Evolutionary conservation across 2,888 invertebrate species (phyloP).

Genomic region (Brenthis daphne): DNA sequence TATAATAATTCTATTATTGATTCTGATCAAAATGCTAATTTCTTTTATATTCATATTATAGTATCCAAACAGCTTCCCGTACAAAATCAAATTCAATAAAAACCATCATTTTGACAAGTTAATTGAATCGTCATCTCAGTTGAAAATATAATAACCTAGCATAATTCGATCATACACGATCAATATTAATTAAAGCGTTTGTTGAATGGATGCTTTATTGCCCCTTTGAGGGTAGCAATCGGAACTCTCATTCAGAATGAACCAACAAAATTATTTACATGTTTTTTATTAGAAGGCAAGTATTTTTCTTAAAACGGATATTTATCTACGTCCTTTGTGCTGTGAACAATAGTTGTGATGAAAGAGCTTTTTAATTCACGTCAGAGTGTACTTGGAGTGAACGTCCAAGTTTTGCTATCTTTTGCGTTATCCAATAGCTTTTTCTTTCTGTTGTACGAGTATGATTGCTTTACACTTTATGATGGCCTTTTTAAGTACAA

Average conservation of each 20-base stretch:
- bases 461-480: conserved; percentile 23
- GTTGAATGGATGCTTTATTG: conserved; percentile 15
- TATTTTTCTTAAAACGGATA: conserved; percentile 28
- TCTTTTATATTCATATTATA: background rate
- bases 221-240: conserved; percentile 26
- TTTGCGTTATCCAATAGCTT: conserved; percentile 33
- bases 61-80: no score
- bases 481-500: background rate
- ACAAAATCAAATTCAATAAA: background rate
- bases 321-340: conserved; percentile 45
- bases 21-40: background rate
- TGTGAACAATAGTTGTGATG: conserved; percentile 47
- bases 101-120: background rate
- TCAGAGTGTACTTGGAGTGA: conserved; percentile 41
- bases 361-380: conserved; percentile 53
- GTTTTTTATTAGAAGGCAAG: conserved; percentile 19
- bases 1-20: no score
- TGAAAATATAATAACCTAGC: conserved; percentile 1
- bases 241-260: conserved; percentile 11
- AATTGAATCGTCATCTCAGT: conserved; percentile 2
- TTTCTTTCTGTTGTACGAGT: conserved; percentile 27
- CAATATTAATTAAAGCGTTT: conserved; percentile 26
- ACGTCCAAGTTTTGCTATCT: conserved; percentile 43
- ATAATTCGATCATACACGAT: conserved; percentile 1
- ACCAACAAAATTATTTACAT: conserved; percentile 28